Percentiles rank a stretch among this genome's conserved stretches.
These are phyloP conservation scores for Hystrix brachyura DNA, from an alignment of 2,113 vertebrate species.

Conservation along the genomic window DNA sequence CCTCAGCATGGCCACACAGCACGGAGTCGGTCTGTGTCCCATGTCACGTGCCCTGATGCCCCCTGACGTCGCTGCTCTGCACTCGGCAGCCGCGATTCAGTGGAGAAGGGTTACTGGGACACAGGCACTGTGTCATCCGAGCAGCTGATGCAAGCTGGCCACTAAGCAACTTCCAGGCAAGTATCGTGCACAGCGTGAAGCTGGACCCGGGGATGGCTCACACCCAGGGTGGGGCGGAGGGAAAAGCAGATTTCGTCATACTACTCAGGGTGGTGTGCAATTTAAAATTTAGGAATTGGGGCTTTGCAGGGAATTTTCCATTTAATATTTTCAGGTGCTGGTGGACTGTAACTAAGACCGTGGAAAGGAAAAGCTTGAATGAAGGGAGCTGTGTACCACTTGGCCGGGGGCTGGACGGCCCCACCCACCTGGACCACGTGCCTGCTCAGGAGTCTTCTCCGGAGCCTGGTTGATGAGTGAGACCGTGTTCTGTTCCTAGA, in stretches of 20 bases:
- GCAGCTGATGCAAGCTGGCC: not conserved
- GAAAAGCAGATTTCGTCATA: not conserved
- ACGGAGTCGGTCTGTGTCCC: not conserved
- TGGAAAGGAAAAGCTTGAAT: not conserved
- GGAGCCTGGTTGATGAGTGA: too few species aligned
- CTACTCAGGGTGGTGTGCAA: accelerated
- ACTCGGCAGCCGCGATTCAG: too few species aligned
- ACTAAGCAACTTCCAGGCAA: too few species aligned
- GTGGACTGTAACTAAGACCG: not conserved
- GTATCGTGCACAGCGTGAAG: too few species aligned
- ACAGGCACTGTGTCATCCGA: not conserved
- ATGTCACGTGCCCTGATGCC: not conserved
- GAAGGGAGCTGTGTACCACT: too few species aligned
- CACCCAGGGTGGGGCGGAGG: too few species aligned
- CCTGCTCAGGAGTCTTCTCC: too few species aligned
- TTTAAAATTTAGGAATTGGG: not conserved
- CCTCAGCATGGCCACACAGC: not conserved
- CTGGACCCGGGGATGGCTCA: not conserved
- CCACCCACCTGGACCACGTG: not conserved
- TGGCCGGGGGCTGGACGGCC: too few species aligned
- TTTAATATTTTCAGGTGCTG: too few species aligned
- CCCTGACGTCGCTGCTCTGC: too few species aligned
- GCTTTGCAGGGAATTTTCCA: not conserved
- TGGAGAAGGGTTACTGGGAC: too few species aligned
- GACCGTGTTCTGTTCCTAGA: too few species aligned